These are phyloP conservation scores for Xestoiulus laeticollis DNA, from an alignment of 2,888 invertebrate genomes.

Conservation along the genomic window DNA sequence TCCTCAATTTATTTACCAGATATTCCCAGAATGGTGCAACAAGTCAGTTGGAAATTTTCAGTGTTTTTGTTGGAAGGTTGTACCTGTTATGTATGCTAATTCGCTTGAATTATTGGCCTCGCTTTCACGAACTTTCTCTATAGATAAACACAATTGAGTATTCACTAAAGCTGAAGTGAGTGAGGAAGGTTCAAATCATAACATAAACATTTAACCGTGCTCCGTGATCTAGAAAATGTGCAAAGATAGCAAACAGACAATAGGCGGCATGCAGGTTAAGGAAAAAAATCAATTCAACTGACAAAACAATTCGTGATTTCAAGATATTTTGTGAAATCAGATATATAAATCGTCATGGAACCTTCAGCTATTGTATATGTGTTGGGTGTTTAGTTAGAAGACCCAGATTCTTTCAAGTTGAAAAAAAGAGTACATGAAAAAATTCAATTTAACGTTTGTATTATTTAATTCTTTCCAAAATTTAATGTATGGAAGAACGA, in stretches of 20 bases:
- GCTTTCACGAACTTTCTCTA: background rate
- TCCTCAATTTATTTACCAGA: background rate
- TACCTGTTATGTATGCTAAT: background rate
- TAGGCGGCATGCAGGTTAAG: background rate
- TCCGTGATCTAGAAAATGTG: background rate
- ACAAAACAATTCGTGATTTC: slow-evolving; percentile 6
- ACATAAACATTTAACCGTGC: background rate
- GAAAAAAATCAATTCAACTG: background rate
- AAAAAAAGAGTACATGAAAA: too few relatives aligned
- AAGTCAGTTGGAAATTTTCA: background rate
- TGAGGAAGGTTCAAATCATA: background rate
- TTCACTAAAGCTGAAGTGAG: background rate
- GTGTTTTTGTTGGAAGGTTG: background rate
- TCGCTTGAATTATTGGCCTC: background rate
- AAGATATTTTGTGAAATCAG: background rate
- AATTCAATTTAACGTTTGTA: too few relatives aligned
- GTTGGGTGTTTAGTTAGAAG: background rate
- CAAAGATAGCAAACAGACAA: background rate
- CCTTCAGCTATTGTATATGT: background rate
- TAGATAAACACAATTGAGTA: slow-evolving; percentile 1
- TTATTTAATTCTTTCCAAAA: too few relatives aligned
- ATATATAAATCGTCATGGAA: background rate
- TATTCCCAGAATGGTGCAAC: background rate
- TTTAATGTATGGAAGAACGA: too few relatives aligned
- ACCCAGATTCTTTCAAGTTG: background rate